Evolutionary conservation across 2,113 vertebrate species (phyloP).

Genomic region (Turnix velox): DNA sequence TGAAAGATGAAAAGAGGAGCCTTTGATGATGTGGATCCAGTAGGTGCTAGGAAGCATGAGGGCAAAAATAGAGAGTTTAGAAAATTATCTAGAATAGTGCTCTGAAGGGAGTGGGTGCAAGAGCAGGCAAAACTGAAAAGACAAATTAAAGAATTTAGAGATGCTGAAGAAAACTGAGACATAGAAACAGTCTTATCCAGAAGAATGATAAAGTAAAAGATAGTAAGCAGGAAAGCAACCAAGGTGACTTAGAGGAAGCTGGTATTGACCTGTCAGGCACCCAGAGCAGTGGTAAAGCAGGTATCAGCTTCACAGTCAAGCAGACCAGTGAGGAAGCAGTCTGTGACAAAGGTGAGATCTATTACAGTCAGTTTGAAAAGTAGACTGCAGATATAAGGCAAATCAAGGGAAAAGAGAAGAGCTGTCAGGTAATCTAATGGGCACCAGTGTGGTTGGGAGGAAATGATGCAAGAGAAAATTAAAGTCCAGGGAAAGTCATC

Average conservation of each 20-base stretch:
- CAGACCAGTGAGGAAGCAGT: background rate
- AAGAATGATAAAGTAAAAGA: background rate
- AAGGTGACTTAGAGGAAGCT: background rate
- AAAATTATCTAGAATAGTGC: background rate
- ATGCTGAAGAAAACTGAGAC: background rate
- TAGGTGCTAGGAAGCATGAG: background rate
- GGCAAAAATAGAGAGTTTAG: background rate
- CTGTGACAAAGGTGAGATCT: background rate
- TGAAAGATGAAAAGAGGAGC: background rate
- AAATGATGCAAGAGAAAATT: background rate
- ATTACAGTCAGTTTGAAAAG: background rate
- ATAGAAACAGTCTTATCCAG: background rate
- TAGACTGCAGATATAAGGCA: background rate
- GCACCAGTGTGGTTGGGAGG: background rate
- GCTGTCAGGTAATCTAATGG: background rate
- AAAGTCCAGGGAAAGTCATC: background rate
- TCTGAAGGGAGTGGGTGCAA: background rate
- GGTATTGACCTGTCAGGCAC: background rate
- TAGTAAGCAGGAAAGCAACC: background rate
- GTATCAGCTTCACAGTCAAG: accelerated
- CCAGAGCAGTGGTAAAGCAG: background rate
- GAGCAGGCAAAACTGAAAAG: background rate
- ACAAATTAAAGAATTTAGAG: background rate
- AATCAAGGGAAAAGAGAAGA: background rate
- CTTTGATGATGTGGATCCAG: background rate